Evolutionary conservation across 2,888 invertebrate genomes (phyloP), one percentile per base, ranked within the genome.

Genomic region (Microdon myrmicae): DNA sequence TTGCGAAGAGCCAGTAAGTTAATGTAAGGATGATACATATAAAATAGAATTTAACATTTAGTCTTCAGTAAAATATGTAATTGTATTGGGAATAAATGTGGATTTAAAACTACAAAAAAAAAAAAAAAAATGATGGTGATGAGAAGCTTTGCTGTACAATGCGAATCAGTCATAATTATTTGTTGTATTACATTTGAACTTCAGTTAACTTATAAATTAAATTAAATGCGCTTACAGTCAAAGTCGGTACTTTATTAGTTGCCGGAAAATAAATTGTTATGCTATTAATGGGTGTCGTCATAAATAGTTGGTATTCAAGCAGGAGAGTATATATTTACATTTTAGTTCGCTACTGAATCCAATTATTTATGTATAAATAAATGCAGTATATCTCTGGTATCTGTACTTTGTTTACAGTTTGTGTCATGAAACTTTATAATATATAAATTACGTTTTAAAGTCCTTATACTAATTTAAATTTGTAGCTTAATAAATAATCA

Each of bases 301-400:
- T 14, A 28, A 20, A 31, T 20, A 13, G 34, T 32, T 22, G 10
- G 23, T 14, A 23, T 8, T 23, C 9, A 29, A 10, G 9, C 25
- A 2, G 26, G n/a, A 17, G 41, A 26, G 26, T 32, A 23, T 25
- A n/a, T 37, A 32, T 6, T 44, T 49, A 51, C 51, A 51, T 29
- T 23, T 31, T 22, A 19, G n/a, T n/a, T 35, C 16, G 39, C 34
- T 31, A 17, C 16, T 23, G 35, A 31, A 13, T 51, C 58, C 58
- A 58, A 64, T 43, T 43, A 41, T 6, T 32, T 56, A 35, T 47
- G 53, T 12, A 32, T 64, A 64, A 64, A 64, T 64, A 64, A 64
- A 64, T 64, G 64, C 64, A 64, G 44, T 58, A 47, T 12, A 32
- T 64, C 56, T 64, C 64, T 64, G 64, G 64, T 64, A 64, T 64